These are phyloP conservation scores for Ellobium chinense DNA, from an alignment of 2,888 invertebrate species.

Conservation along the genomic window DNA sequence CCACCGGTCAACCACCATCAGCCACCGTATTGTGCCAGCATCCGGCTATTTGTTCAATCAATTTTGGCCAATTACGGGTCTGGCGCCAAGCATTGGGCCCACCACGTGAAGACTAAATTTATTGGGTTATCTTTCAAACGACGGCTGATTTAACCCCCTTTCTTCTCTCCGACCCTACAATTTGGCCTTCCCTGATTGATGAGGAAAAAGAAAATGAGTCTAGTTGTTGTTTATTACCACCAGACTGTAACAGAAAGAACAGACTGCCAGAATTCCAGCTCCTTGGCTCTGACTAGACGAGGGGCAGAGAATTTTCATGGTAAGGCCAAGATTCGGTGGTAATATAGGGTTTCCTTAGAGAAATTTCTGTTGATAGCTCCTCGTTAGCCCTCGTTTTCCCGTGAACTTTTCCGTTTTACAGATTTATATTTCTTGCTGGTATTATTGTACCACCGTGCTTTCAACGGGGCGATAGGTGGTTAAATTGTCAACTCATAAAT, in stretches of 20 bases:
- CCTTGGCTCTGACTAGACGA: too few relatives aligned
- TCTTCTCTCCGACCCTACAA: neutral
- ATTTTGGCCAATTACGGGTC: neutral
- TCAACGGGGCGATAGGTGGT: too few relatives aligned
- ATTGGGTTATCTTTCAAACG: neutral
- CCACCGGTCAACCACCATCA: conserved; percentile 2
- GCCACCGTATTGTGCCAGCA: neutral
- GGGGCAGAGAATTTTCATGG: too few relatives aligned
- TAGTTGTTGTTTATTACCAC: conserved; percentile 4
- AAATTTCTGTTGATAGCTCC: too few relatives aligned
- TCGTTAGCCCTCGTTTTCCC: too few relatives aligned
- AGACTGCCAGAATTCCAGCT: too few relatives aligned
- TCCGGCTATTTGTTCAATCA: conserved; percentile 8
- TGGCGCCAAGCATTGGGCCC: neutral
- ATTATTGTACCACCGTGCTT: too few relatives aligned
- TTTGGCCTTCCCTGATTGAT: neutral
- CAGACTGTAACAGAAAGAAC: neutral
- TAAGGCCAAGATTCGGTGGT: too few relatives aligned
- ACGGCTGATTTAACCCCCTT: neutral
- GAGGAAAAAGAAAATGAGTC: neutral
- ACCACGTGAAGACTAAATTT: neutral
- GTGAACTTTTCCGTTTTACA: too few relatives aligned
- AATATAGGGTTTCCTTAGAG: too few relatives aligned
- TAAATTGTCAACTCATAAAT: too few relatives aligned
- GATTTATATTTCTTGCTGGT: too few relatives aligned